phyloP scores from a whole-genome alignment of 1,140 invertebrate species.

The Mizuhopecten yessoensis region DNA sequence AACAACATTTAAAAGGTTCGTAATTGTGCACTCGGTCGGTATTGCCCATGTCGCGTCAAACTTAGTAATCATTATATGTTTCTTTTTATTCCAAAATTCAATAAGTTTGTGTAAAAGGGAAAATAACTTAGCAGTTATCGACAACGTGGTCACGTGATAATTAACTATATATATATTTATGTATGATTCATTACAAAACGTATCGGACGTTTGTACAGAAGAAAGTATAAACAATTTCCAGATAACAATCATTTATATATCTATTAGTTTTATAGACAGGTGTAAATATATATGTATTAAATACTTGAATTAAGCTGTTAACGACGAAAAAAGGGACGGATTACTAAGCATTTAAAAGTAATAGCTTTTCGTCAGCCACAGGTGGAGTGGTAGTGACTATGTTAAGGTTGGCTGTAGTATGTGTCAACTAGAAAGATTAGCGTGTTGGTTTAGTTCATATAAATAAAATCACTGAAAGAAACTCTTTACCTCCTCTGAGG shows the following conservation, averaged over 20 bases:
- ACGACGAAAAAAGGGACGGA: neutral
- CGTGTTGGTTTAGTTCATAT: neutral
- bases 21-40: neutral
- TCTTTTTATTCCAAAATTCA: neutral
- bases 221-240: neutral
- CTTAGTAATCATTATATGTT: neutral
- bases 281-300: neutral
- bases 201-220: neutral
- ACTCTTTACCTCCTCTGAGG: conserved; percentile 21
- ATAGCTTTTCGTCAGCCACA: neutral
- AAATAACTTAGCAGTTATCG: neutral
- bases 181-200: too few relatives aligned
- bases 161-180: too few relatives aligned
- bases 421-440: neutral
- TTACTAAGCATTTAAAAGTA: neutral
- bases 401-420: neutral
- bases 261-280: neutral
- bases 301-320: neutral
- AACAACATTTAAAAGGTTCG: neutral
- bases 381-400: neutral
- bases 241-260: neutral
- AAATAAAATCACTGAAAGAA: conserved; percentile 30
- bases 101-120: too few relatives aligned
- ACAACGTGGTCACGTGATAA: too few relatives aligned
- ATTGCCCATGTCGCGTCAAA: neutral